Evolutionary conservation across 2,797 vertebrate genomes (phyloP).

Genomic region (Caiman crocodilus): DNA sequence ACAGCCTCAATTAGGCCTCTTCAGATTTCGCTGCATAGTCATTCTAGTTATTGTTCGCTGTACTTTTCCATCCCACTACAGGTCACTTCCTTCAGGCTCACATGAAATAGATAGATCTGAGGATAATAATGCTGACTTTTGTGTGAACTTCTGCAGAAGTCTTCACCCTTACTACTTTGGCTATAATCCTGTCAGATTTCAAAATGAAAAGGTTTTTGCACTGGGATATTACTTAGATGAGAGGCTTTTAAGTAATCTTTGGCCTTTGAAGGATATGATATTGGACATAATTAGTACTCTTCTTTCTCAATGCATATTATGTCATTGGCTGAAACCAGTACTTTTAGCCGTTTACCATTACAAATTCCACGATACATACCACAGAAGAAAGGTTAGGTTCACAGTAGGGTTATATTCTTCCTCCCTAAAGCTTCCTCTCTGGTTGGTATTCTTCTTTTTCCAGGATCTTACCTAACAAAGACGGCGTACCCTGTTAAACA

Average conservation of each 20-base stretch:
- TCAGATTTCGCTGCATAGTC: neutral
- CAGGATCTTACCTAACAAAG: conserved; percentile 13
- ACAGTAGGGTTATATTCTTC: neutral
- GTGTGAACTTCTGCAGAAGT: neutral
- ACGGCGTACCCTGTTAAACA: too few species aligned
- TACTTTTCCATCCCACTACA: neutral
- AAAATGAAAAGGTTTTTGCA: neutral
- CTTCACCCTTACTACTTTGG: neutral
- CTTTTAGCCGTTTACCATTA: conserved; percentile 31
- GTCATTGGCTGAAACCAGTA: neutral
- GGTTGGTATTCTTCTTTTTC: conserved; percentile 26
- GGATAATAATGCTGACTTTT: neutral
- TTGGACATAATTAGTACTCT: neutral
- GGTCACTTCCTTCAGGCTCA: neutral
- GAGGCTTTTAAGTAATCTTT: neutral
- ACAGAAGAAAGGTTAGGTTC: too few species aligned
- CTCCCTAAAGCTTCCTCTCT: conserved; percentile 26
- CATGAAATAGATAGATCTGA: neutral
- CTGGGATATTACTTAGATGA: neutral
- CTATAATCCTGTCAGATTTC: conserved; percentile 1
- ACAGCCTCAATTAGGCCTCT: neutral
- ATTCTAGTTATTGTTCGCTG: neutral
- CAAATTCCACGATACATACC: neutral
- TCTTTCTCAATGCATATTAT: neutral
- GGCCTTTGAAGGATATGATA: neutral